These are phyloP conservation scores for Druon quercuslanigerum DNA, from an alignment of 1,140 invertebrate species.

Conservation along the genomic window DNA sequence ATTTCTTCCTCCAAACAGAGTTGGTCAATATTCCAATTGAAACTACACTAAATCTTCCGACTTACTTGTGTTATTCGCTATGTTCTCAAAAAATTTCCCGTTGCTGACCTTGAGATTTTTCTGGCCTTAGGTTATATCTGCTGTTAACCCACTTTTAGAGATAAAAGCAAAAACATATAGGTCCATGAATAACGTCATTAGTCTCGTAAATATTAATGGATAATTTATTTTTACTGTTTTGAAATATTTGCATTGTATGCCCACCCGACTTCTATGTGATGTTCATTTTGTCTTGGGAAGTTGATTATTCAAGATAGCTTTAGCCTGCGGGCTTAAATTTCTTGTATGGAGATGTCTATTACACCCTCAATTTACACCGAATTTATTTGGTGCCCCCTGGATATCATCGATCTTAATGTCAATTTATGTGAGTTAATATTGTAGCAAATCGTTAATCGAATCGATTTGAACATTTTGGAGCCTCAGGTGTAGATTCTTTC, in stretches of 20 bases:
- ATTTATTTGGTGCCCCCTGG: not conserved
- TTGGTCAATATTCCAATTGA: not conserved
- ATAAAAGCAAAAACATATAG: no score
- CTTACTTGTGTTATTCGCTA: not conserved
- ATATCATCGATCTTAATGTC: not conserved
- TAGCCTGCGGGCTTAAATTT: not conserved
- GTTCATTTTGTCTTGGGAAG: not conserved
- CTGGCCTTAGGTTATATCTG: not conserved
- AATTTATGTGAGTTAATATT: conserved; percentile 1
- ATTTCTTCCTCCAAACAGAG: not conserved
- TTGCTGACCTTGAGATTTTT: not conserved
- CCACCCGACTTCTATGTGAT: not conserved
- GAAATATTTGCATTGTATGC: not conserved
- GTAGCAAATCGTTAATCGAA: conserved; percentile 11
- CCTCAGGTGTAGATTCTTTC: not conserved
- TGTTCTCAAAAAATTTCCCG: not conserved
- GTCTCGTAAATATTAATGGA: no score
- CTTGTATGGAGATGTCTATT: no score
- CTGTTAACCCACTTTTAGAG: not conserved
- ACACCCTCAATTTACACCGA: no score
- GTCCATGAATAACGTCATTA: no score
- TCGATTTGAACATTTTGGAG: conserved; percentile 1
- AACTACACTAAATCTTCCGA: not conserved
- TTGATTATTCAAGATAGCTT: not conserved
- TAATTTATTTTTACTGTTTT: no score